Evolutionary conservation across 2,888 invertebrate species (phyloP).

Genomic region (Mystacides longicornis): DNA sequence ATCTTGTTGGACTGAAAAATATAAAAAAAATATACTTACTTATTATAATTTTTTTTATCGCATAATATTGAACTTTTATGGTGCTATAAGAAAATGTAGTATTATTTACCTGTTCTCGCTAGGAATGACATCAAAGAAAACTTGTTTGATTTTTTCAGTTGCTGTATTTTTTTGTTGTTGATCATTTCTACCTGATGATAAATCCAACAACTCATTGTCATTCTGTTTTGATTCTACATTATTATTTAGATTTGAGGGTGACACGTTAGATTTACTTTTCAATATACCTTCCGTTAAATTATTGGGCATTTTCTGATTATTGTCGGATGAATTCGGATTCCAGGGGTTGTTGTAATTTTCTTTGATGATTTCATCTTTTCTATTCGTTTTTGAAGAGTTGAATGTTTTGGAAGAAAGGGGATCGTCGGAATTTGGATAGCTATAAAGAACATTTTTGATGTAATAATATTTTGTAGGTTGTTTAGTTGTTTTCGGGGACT

Average conservation of each 20-base stretch:
- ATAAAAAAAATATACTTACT: not conserved
- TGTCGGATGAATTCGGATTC: conserved; percentile 25
- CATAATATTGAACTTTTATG: no score
- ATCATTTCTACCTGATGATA: not conserved
- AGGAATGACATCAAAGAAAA: conserved; percentile 45
- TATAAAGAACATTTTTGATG: conserved; percentile 41
- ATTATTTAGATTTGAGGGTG: not conserved
- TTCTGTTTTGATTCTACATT: not conserved
- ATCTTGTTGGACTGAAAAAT: conserved; percentile 39
- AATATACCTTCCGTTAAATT: not conserved
- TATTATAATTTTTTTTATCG: not conserved
- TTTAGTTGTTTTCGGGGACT: conserved; percentile 32
- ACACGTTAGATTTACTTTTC: not conserved
- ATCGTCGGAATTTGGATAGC: conserved; percentile 30
- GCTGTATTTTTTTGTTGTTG: not conserved
- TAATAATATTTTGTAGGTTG: conserved; percentile 37
- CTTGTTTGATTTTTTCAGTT: conserved; percentile 25
- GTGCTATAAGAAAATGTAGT: not conserved
- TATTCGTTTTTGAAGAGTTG: conserved; percentile 6
- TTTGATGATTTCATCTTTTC: conserved; percentile 26
- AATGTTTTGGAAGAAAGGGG: conserved; percentile 6
- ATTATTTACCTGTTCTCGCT: conserved; percentile 43
- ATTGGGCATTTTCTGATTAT: not conserved
- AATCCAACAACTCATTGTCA: not conserved
- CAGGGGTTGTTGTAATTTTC: conserved; percentile 33